Conservation (phyloP, 2,797 vertebrate species). For the Xyrichtys novacula region DNA sequence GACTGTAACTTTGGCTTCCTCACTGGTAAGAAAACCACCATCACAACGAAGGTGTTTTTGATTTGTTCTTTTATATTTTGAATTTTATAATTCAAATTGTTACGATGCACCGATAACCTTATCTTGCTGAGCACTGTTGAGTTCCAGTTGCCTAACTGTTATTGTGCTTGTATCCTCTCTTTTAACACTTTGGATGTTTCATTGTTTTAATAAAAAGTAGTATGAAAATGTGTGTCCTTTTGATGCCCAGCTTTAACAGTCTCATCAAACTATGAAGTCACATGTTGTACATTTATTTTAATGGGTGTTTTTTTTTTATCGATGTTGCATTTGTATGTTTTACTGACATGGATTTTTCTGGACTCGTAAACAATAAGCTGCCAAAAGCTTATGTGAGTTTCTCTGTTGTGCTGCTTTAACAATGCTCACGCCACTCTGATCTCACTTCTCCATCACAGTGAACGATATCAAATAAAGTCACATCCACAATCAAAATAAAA, state of each 20-base stretch:
- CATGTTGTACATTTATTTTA: constrained; percentile 30
- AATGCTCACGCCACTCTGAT: constrained; percentile 26
- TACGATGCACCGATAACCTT: constrained; percentile 61
- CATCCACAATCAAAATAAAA: constrained; percentile 40
- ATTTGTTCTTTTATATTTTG: constrained; percentile 65
- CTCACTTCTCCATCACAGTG: constrained; percentile 27
- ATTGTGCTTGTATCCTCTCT: constrained; percentile 67
- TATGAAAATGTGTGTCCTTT: constrained; percentile 37
- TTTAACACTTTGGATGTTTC: constrained; percentile 74
- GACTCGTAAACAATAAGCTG: constrained; percentile 16
- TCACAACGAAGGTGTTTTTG: constrained; percentile 53
- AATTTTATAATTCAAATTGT: constrained; percentile 65
- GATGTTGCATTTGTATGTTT: constrained; percentile 29
- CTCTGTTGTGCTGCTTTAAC: constrained; percentile 36
- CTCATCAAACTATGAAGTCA: constrained; percentile 32
- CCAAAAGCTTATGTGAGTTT: constrained; percentile 27
- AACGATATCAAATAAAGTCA: constrained; percentile 51
- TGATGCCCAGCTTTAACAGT: constrained; percentile 40
- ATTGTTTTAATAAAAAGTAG: constrained; percentile 69
- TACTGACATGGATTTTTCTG: constrained; percentile 12
- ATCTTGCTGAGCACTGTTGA: constrained; percentile 65
- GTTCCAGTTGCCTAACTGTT: constrained; percentile 71
- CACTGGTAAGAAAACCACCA: constrained; percentile 20
- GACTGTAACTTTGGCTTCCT: constrained; percentile 66
- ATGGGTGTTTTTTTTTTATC: constrained; percentile 12